Base-by-base conservation (phyloP, 2,888 invertebrate species). In the Enchytraeus crypticus region DNA sequence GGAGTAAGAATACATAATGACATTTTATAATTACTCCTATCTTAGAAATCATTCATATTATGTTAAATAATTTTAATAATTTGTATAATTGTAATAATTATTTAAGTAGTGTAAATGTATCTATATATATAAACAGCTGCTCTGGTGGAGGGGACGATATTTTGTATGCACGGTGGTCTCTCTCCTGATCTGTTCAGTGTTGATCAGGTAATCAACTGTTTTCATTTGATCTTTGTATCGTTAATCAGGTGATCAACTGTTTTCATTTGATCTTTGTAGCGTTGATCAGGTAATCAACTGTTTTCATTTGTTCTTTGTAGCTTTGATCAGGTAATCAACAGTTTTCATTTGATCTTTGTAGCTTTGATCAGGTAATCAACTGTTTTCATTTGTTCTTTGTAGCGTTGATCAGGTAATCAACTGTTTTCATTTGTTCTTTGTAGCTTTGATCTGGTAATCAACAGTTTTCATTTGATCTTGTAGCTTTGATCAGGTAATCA, bases 121-220 rank as follows among this genome's bases (percentile, higher is more conserved):
- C 43, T 51, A 51, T 75, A 74, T n/a, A n/a, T n/a, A n/a, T n/a
- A n/a, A n/a, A 49, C 75, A 81, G 83, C 82, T 69, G 82, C 82
- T 26, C 65, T 83, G 33, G 76, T 83, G 51, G 82, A 82, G 65
- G 79, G 79, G 30, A 79, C 81, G 38, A 83, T 83, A 70, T 79
- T 83, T 68, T 82, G 83, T 70, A 81, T 81, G 76, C 83, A 83
- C 70, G 83, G 83, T 32, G 83, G 83, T 5, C 74, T 83, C 29
- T 82, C 82, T 14, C 83, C 83, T 4, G 81, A 83, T 65, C 74
- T 83, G n/a, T 64, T 60, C 38, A 77, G 78, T 61, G 71, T 82
- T 49, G 78, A 80, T 81, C 82, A 79, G 82, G 63, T 59, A 51
- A 11, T 49, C 8, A 14, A 21, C 18, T 14, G 23, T 18, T 49